Evolutionary conservation across 1,140 invertebrate species (phyloP), one percentile per base, ranked within the genome.

Genomic region (Myzus persicae): DNA sequence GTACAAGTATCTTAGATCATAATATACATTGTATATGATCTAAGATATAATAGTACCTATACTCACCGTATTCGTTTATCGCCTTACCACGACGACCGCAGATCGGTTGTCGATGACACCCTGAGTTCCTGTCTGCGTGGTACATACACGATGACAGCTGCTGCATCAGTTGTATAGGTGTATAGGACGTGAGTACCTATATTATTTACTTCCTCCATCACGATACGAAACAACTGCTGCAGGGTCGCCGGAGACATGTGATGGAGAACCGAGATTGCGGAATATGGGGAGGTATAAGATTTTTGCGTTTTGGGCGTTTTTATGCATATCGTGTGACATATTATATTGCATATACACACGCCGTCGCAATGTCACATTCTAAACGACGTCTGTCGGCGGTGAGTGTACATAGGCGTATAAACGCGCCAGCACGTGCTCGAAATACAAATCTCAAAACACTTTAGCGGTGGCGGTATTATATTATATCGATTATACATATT

Each of bases 371-470:
- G 59, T n/a, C 59, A 76, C 59, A 76, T 76, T 76, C 14, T 76
- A 76, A 76, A 67, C 59, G 31, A n/a, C 59, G 31, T n/a, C 31
- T n/a, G 59, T 76, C 59, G 14, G 59, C 59, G 1, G 31, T 76
- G 31, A 76, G 14, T 76, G n/a, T 76, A 76, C 31, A 67, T 67
- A 67, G 59, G 59, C 59, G 59, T 76, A 76, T n/a, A n/a, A 76
- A 14, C 59, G 31, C 59, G 14, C 14, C n/a, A 76, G 59, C 59
- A 76, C 59, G 59, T 76, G 59, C 36, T 82, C 76, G 76, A 82
- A 82, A 82, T 82, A 38, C 20, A 82, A 82, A 82, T 82, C 76
- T 76, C 59, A 76, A 76, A n/a, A 76, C 31, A 76, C 59, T 20
- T 9, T 22, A 38, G 7, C 76, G 20, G 82, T 84, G 22, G 82